Conservation (phyloP, 35 echinoderm and acorn worm species). For the Apostichopus parvimensis region DNA sequence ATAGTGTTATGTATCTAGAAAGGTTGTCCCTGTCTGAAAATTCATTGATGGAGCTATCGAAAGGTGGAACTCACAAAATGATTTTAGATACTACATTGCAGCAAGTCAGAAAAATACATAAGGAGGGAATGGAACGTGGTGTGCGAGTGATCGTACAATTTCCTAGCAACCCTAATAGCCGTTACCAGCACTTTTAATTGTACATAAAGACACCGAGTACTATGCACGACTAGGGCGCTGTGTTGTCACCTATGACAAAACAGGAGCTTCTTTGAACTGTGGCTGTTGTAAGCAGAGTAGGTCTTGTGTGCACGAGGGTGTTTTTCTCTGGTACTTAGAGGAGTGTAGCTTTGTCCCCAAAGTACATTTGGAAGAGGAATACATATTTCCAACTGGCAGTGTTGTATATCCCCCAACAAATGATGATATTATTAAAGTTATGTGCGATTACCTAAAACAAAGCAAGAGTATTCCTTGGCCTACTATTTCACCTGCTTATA, state of each 20-base stretch:
- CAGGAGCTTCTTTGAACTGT: too few species aligned
- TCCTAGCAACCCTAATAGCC: not conserved
- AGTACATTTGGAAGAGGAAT: not conserved
- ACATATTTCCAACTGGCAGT: not conserved
- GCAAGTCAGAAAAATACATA: not conserved
- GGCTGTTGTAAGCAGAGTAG: too few species aligned
- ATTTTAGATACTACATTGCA: not conserved
- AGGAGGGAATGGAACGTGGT: not conserved
- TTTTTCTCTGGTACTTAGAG: not conserved
- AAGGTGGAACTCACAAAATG: not conserved
- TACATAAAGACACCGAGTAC: not conserved
- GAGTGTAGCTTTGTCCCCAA: not conserved
- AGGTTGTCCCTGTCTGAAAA: not conserved
- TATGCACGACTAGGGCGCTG: conserved; percentile 25
- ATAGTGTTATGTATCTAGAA: not conserved
- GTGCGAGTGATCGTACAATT: not conserved
- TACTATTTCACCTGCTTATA: not conserved
- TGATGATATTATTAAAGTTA: not conserved
- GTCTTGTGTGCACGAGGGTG: too few species aligned
- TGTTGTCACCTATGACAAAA: conserved; percentile 18
- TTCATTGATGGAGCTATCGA: not conserved
- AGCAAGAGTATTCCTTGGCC: conserved; percentile 43
- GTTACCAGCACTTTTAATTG: conserved; percentile 5
- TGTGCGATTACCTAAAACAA: conserved; percentile 18
- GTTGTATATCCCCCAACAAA: conserved; percentile 18